These are phyloP conservation scores for Cossypha heuglini DNA, from an alignment of 2,797 vertebrate genomes.

Conservation along the genomic window DNA sequence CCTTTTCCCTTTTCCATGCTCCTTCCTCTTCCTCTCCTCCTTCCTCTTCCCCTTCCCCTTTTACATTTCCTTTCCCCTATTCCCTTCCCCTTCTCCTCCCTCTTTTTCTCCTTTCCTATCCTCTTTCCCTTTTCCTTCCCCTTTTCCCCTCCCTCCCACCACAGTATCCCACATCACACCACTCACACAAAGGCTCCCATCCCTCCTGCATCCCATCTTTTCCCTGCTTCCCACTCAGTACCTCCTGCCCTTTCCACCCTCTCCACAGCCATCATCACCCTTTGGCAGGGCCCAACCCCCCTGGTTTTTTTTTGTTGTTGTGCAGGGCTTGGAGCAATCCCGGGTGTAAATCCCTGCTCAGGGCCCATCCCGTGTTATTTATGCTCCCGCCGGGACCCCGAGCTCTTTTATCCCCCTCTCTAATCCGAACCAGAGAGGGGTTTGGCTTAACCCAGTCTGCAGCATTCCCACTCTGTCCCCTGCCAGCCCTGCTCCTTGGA, in stretches of 20 bases:
- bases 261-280: neutral
- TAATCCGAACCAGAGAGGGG: conserved; percentile 60
- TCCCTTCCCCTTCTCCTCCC: too few species aligned
- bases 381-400: conserved; percentile 24
- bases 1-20: neutral
- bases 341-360: neutral
- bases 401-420: conserved; percentile 46
- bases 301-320: neutral
- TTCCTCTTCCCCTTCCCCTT: neutral
- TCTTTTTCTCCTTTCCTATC: neutral
- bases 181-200: neutral
- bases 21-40: neutral
- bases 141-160: neutral
- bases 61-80: neutral
- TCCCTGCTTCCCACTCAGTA: accelerated
- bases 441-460: conserved; percentile 13
- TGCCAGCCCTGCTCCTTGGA: neutral
- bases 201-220: neutral
- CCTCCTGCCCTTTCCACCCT: neutral
- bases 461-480: neutral
- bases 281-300: neutral
- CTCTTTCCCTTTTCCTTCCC: neutral
- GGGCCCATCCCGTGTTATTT: conserved; percentile 37
- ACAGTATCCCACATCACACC: accelerated
- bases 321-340: neutral